These are phyloP conservation scores for Gymnorhina tibicen DNA, from an alignment of 2,113 vertebrate genomes.

Conservation along the genomic window DNA sequence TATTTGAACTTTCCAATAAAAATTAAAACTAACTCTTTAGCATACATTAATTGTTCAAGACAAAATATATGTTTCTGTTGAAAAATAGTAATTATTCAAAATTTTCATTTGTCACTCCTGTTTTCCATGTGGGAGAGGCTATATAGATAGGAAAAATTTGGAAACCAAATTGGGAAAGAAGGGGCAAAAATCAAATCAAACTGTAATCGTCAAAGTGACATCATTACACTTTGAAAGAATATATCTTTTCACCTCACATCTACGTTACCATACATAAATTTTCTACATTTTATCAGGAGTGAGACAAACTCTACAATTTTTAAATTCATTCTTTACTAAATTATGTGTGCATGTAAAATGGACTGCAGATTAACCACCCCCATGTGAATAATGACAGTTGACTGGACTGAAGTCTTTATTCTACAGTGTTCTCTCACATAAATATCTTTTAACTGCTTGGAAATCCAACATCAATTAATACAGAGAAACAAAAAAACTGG, in stretches of 20 bases:
- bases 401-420: neutral
- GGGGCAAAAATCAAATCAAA: neutral
- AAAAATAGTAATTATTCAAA: neutral
- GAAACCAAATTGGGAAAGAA: neutral
- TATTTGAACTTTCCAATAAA: neutral
- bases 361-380: neutral
- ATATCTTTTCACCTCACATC: neutral
- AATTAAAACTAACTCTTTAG: neutral
- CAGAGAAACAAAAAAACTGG: neutral
- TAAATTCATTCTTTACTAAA: neutral
- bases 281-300: neutral
- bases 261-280: neutral
- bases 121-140: neutral
- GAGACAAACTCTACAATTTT: neutral
- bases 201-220: neutral
- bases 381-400: neutral
- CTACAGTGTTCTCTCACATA: neutral
- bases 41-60: neutral
- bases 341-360: neutral
- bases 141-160: neutral
- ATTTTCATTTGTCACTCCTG: neutral
- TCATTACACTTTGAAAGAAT: neutral
- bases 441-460: neutral
- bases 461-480: neutral
- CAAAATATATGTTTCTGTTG: neutral